Base-by-base conservation (phyloP, 2,797 vertebrate genomes). In the Clarias platycephalus region DNA sequence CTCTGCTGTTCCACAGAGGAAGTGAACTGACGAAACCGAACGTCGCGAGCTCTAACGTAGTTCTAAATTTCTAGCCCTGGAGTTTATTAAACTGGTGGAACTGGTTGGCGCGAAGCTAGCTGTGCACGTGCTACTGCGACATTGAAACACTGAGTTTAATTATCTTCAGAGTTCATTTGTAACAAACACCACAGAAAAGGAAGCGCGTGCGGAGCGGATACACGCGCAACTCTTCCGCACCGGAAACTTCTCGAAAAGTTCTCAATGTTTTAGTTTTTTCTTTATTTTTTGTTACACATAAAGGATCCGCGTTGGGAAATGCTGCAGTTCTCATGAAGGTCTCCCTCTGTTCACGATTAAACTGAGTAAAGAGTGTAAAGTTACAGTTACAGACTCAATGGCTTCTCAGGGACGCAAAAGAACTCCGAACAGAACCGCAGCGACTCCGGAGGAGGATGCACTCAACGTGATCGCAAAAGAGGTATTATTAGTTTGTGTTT, bases 371-470 rank as follows among this genome's bases (percentile, higher is more conserved):
- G 12, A 26, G 74, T 60, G 20, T 22, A 34, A 34, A 58, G 9
- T 34, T 62, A 74, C 44, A 58, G 9, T 34, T 62, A 74, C 44
- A 67, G 18, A 20, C 20, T 37, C 12, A 84, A 97, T 97, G 97
- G 97, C 97, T 87, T 96, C 96, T 58, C 97, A 96, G 90, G 97
- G 98, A 88, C 94, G 98, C 72, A 97, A 95, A 90, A 94, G 98
- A 89, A 94, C 95, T 84, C 95, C 96, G 83, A 97, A 95, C 89
- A 96, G 96, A 90, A 97, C 97, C 79, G 94, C 91, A 80, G 91
- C 96, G 82, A 95, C 96, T 53, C 97, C 95, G 0, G 97, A 99
- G 92, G 97, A 97, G 91, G 97, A 98, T 91, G 96, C 97, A 34
- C 93, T 98, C 0, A 97, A 96, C 83, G 95, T 97, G 87, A 98